phyloP scores from a whole-genome alignment of 2,888 invertebrate genomes.

The Meteorus colon region DNA sequence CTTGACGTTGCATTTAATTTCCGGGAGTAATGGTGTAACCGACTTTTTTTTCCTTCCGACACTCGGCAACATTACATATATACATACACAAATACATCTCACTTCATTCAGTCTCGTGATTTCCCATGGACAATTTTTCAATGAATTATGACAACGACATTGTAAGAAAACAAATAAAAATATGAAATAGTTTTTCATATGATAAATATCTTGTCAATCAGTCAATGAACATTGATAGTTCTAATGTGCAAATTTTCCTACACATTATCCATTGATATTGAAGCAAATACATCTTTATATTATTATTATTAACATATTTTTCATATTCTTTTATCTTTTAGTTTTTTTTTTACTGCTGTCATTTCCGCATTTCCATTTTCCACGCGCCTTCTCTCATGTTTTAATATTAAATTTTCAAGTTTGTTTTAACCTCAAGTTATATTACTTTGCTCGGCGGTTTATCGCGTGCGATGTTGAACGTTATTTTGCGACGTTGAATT shows the following conservation, averaged over 20 bases:
- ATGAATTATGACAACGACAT: neutral
- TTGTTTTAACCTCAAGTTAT: slow-evolving; percentile 24
- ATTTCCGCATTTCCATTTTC: slow-evolving; percentile 27
- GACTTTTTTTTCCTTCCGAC: slow-evolving; percentile 39
- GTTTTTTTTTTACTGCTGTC: neutral
- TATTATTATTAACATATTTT: neutral
- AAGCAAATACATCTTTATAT: neutral
- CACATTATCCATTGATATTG: neutral
- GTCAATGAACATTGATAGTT: neutral
- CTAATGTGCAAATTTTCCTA: neutral
- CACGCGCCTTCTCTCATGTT: slow-evolving; percentile 22
- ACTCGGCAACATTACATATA: neutral
- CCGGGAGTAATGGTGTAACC: slow-evolving; percentile 38
- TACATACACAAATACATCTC: neutral
- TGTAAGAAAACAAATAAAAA: neutral
- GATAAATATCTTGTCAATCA: neutral
- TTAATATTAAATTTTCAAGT: slow-evolving; percentile 43
- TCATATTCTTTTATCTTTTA: neutral
- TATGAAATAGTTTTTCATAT: neutral
- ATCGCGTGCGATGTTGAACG: slow-evolving; percentile 39
- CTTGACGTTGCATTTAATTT: slow-evolving; percentile 43
- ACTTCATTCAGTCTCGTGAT: slow-evolving; percentile 30
- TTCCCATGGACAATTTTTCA: slow-evolving; percentile 4
- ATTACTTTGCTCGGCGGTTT: slow-evolving; percentile 32
- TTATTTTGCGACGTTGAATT: slow-evolving; percentile 49